Base-by-base conservation (phyloP, 53 echinoderm and acorn worm genomes). In the Paracentrotus lividus region DNA sequence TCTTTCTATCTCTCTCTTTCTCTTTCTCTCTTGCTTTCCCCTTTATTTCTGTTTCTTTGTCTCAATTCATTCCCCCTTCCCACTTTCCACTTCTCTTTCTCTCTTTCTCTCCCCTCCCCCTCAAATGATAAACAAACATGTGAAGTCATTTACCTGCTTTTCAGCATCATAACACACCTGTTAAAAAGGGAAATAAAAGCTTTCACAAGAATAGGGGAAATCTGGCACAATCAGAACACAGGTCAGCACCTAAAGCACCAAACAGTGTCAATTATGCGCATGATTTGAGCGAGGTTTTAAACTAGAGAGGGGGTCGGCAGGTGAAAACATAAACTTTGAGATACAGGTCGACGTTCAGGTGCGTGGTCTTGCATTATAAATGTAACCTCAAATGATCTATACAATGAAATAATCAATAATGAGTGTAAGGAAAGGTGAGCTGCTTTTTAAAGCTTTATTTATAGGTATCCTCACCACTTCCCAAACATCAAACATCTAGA, bases 181-280 rank as follows among this genome's bases (percentile, higher is more conserved):
- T 47, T 45, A 81, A 20, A 81, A 45, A 15, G 43, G 77, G 26
- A 81, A 45, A 47, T 45, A 81, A 81, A 81, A 47, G 45, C 47
- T 49, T 81, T 81, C 44, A 44, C 44, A 81, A 45, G 81, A 81
- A 81, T 44, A 27, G 81, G 8, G 20, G 44, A 8, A 81, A 81
- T 81, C 86, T 86, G 43, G 43, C 81, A 23, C 24, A 45, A 43
- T 23, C 16, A 1, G 86, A 55, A 54, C 34, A 38, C 86, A 56
- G 86, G 86, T 86, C 86, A 54, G 7, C 53, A 33, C 86, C 86
- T 53, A 34, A 31, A 86, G 56, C 47, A 44, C 24, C 6, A 86
- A 86, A 86, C 54, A 54, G 86, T 86, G 86, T 86, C 86, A 86
- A 86, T 86, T 86, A 86, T 86, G 86, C 56, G 55, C 86, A 86